Evolutionary conservation across 2,797 vertebrate species (phyloP).

Genomic region (Todus mexicanus): DNA sequence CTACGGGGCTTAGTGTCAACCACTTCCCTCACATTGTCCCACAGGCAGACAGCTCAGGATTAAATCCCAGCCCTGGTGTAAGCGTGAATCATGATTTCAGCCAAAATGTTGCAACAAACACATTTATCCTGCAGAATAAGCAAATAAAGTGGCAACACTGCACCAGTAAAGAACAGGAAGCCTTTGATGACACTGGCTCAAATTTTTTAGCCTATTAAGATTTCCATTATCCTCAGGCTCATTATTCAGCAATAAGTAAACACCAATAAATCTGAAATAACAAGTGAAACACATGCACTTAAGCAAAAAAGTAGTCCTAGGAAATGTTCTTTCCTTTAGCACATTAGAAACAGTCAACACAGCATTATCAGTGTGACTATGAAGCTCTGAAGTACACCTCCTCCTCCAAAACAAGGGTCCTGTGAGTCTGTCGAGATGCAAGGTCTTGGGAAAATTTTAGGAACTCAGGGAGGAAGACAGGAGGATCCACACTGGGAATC

Average conservation of each 20-base stretch:
- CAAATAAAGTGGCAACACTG: neutral
- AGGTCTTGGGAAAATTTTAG: neutral
- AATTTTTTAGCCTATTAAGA: constrained; percentile 34
- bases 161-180: constrained; percentile 37
- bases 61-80: neutral
- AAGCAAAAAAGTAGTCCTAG: constrained; percentile 14
- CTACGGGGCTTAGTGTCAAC: neutral
- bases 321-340: constrained; percentile 16
- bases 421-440: neutral
- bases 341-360: neutral
- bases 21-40: neutral
- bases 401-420: neutral
- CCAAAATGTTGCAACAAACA: constrained; percentile 17
- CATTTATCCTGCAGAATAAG: constrained; percentile 5
- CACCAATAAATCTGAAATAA: constrained; percentile 53
- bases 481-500: neutral
- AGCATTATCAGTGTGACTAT: neutral
- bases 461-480: neutral
- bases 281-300: constrained; percentile 32
- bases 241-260: constrained; percentile 42
- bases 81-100: neutral
- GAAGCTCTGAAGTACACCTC: neutral
- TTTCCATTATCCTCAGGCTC: constrained; percentile 35
- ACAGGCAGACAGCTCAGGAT: neutral
- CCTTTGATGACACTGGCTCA: constrained; percentile 28